These are phyloP conservation scores for Invenusta paracnida DNA, from an alignment of 2,888 invertebrate genomes.

Conservation along the genomic window DNA sequence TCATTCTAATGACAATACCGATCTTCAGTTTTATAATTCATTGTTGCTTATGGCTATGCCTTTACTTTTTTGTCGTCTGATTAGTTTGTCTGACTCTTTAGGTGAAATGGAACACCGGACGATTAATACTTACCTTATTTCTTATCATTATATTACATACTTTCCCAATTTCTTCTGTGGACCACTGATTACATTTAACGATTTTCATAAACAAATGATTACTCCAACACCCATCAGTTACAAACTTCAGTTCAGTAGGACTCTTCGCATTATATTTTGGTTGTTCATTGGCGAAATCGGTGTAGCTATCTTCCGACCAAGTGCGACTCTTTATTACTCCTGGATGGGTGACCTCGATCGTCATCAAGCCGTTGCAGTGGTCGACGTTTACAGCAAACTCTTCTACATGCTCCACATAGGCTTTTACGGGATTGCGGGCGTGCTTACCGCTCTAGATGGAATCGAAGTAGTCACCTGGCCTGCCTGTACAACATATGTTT, in stretches of 20 bases:
- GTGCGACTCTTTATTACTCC: neutral
- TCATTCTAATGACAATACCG: no score
- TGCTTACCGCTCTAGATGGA: neutral
- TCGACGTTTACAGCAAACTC: neutral
- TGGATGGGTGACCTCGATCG: neutral
- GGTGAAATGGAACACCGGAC: no score
- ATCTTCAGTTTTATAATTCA: neutral
- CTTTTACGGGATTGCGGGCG: constrained; percentile 15
- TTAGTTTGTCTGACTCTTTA: neutral
- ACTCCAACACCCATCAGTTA: neutral
- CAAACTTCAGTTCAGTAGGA: neutral
- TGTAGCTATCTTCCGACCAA: neutral
- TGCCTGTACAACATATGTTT: neutral
- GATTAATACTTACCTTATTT: no score
- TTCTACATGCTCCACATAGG: no score
- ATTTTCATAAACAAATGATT: neutral
- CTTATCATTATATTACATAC: no score
- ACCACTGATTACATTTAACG: neutral
- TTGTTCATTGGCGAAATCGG: neutral
- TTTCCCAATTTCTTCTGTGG: no score
- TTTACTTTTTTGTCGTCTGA: neutral
- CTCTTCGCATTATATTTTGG: neutral
- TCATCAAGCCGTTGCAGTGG: neutral
- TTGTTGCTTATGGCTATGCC: neutral
- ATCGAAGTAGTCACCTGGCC: constrained; percentile 7